Evolutionary conservation across 2,797 vertebrate genomes (phyloP), one percentile per base, ranked within the genome.

Genomic region (Melanotaenia parkinsoni): DNA sequence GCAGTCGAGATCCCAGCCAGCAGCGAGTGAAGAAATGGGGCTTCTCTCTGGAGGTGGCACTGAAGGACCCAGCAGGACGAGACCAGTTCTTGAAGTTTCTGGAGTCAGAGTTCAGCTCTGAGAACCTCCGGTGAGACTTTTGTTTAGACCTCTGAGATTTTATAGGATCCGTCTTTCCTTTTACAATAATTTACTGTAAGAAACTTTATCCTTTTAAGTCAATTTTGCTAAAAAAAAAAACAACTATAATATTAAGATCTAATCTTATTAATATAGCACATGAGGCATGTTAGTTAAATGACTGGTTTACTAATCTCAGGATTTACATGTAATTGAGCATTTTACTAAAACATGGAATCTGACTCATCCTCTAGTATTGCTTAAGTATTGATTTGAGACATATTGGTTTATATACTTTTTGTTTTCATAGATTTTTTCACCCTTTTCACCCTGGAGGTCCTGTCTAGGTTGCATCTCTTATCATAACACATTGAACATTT

Each of bases 101-200:
- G 79, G 97, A 99, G 91, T 98, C 97, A 0, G 97, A 99, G 90
- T 99, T 99, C 95, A 99, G 97, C 92, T 99, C 97, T 6, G 97
- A 99, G 93, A 99, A 99, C 88, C 94, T 99, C 84, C 95, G 96
- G 97, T 98, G 88, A 95, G 90, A 33, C 30, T 8, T 3, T 13
- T 10, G 0, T 38, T 13, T 3, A 40, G 16, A 26, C 24, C 16
- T 20, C 20, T 33, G 6, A 45, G 1, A 38, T 56, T 56, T 1
- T 28, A 1, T 28, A 61, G 47, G 2, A 35, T 53, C 51, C 8
- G 20, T 28, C 0, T 8, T 45, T 45, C 5, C 43, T 45, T 45
- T 20, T 45, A 18, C 5, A 45, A 16, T 45, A 45, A 45, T 45
- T 51, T 22, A 24, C n/a, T 24, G n/a, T 4, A 9, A 3, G 20